Evolutionary conservation across 2,888 invertebrate genomes (phyloP).

Genomic region (Apotomis betuletana): DNA sequence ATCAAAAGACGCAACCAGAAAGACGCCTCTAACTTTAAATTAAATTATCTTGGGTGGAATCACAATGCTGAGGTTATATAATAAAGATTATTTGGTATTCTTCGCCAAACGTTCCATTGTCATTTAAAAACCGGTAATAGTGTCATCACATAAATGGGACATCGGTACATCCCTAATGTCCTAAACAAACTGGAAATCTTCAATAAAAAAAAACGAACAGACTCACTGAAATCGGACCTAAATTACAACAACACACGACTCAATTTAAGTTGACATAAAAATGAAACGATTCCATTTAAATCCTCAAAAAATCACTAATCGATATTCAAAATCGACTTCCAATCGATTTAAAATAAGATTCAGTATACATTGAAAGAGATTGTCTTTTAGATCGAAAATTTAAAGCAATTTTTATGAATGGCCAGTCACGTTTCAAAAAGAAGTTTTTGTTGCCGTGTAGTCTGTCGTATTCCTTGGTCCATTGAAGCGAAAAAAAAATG

Average conservation of each 20-base stretch:
- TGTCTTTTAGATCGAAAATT: conserved; percentile 30
- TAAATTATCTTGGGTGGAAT: conserved; percentile 12
- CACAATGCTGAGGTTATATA: conserved; percentile 6
- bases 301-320: background rate
- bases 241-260: background rate
- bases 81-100: conserved; percentile 27
- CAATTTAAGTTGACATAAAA: conserved; percentile 8
- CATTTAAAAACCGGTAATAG: conserved; percentile 41
- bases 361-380: conserved; percentile 7
- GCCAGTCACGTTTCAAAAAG: conserved; percentile 64
- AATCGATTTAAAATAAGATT: conserved; percentile 45
- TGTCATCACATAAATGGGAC: conserved; percentile 43
- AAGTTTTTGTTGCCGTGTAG: conserved; percentile 74
- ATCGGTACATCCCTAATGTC: conserved; percentile 39
- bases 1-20: too few species aligned
- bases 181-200: conserved; percentile 44
- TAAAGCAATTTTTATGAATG: conserved; percentile 65
- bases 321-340: conserved; percentile 44
- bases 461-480: conserved; percentile 77
- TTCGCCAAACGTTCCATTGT: conserved; percentile 36
- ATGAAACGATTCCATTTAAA: background rate
- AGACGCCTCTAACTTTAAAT: conserved; percentile 24
- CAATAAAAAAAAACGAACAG: conserved; percentile 11
- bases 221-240: background rate
- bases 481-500: conserved; percentile 69